These are phyloP conservation scores for Hemitrygon akajei DNA, from an alignment of 2,797 vertebrate genomes.

Conservation along the genomic window DNA sequence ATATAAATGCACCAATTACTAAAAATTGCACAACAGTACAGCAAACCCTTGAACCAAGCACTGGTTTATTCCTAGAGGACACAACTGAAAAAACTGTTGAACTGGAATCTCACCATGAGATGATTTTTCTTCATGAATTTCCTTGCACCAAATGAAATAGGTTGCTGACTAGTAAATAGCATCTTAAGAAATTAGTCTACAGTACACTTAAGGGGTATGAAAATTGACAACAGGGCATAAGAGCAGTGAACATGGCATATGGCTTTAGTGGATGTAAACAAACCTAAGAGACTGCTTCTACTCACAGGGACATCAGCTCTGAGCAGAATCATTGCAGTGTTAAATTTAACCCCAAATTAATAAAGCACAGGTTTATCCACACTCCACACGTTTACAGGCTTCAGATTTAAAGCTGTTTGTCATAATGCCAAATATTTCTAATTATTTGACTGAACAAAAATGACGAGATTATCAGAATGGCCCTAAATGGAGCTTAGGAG, in stretches of 20 bases:
- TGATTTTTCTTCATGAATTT: background rate
- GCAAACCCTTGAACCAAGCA: too few species aligned
- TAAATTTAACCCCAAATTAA: background rate
- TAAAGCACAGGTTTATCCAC: background rate
- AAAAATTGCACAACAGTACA: too few species aligned
- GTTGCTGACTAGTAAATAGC: background rate
- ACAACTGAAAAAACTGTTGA: background rate
- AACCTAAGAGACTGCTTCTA: background rate
- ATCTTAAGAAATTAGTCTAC: background rate
- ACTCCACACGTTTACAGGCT: background rate
- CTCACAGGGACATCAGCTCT: background rate
- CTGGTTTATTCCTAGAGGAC: too few species aligned
- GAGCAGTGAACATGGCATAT: background rate
- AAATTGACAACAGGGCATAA: background rate
- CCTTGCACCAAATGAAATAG: background rate
- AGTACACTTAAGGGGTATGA: background rate
- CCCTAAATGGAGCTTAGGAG: too few species aligned
- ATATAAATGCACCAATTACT: too few species aligned
- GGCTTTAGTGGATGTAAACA: background rate
- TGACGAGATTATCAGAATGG: background rate
- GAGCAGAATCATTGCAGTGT: background rate
- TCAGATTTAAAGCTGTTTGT: background rate
- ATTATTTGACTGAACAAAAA: background rate
- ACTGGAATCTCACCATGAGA: background rate
- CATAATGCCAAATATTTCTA: background rate